A percentile compares a stretch with the other conserved stretches of the same genome.
phyloP scores from a whole-genome alignment of 2,888 invertebrate species.

The Scelioninae gen. 2 region DNA sequence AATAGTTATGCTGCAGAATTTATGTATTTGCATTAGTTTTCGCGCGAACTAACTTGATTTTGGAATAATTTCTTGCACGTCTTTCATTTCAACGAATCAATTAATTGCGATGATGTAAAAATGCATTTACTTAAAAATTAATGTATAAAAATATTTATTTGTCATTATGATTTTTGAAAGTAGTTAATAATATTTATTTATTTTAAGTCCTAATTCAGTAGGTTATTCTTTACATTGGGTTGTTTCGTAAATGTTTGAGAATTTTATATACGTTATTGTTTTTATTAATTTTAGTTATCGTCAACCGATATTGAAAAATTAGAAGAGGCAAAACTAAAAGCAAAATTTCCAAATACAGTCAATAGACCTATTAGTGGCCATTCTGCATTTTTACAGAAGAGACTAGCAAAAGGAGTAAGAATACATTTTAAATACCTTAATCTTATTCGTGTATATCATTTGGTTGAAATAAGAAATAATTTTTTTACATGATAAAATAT shows the following conservation, averaged over 20 bases:
- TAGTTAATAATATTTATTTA: too few species aligned
- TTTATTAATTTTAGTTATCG: constrained; percentile 73
- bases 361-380: constrained; percentile 85
- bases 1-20: background rate
- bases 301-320: constrained; percentile 88
- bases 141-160: too few species aligned
- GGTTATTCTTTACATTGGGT: background rate
- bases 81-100: too few species aligned
- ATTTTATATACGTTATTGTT: background rate
- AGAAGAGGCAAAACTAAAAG: constrained; percentile 94
- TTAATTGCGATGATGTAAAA: too few species aligned
- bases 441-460: too few species aligned
- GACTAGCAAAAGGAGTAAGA: constrained; percentile 93
- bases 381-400: constrained; percentile 94
- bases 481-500: too few species aligned
- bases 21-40: constrained; percentile 2
- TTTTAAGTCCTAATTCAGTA: too few species aligned
- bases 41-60: background rate
- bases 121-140: too few species aligned
- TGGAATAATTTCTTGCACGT: background rate
- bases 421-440: too few species aligned
- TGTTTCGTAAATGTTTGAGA: background rate
- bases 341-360: constrained; percentile 89
- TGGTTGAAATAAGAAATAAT: too few species aligned
- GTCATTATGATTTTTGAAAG: too few species aligned